phyloP scores from a whole-genome alignment of 2,113 vertebrate species.

The Gambusia holbrooki region DNA sequence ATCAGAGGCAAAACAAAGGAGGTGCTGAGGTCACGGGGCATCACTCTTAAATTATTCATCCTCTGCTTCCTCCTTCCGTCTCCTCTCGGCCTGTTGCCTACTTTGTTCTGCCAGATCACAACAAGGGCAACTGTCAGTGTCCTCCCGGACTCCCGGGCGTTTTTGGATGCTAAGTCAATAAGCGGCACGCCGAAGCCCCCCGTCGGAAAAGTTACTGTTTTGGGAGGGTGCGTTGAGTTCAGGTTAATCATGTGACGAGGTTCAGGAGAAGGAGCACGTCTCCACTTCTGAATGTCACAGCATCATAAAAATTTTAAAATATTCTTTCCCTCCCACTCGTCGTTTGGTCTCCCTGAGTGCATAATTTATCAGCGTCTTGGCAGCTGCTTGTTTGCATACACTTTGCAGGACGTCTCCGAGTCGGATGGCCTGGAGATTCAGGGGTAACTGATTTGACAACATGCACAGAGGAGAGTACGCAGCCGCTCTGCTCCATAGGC shows the following conservation, averaged over 20 bases:
- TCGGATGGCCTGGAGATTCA: neutral
- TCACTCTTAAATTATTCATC: constrained; percentile 83
- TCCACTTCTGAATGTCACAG: constrained; percentile 51
- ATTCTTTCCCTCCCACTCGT: constrained; percentile 29
- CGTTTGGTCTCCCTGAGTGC: constrained; percentile 48
- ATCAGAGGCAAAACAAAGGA: constrained; percentile 81
- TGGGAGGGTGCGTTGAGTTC: constrained; percentile 20
- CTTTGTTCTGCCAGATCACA: constrained; percentile 75
- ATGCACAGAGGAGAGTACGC: too few species aligned
- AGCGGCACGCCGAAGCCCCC: constrained; percentile 21
- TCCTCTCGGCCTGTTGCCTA: constrained; percentile 71
- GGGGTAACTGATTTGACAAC: constrained; percentile 8
- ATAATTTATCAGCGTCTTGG: constrained; percentile 60
- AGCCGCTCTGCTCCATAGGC: too few species aligned
- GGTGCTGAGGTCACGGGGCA: constrained; percentile 77
- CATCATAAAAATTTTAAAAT: constrained; percentile 63
- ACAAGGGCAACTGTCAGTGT: constrained; percentile 78
- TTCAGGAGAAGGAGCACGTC: constrained; percentile 5
- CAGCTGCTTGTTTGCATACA: constrained; percentile 29
- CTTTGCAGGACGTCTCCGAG: constrained; percentile 9
- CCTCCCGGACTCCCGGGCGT: constrained; percentile 21
- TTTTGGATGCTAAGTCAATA: constrained; percentile 46
- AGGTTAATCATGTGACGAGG: constrained; percentile 18
- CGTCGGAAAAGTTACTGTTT: constrained; percentile 40
- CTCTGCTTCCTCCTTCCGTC: constrained; percentile 63